A percentile compares a stretch with the other conserved stretches of the same genome.
Evolutionary conservation across 2,113 vertebrate genomes (phyloP).

Genomic region (Nothobranchius furzeri): DNA sequence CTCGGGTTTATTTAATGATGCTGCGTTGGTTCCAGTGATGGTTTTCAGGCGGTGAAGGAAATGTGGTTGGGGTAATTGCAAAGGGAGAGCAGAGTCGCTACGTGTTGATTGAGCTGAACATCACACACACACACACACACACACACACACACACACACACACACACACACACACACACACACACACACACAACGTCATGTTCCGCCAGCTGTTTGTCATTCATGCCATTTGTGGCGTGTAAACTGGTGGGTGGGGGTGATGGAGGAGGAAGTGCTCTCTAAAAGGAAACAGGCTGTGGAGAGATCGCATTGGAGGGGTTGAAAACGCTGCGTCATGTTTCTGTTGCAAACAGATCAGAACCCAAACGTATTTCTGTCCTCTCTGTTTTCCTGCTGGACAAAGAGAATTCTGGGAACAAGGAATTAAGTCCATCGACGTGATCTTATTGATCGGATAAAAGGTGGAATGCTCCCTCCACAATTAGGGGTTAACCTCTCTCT

Average conservation of each 20-base stretch:
- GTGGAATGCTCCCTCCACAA: no score
- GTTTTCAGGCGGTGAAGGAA: constrained; percentile 31
- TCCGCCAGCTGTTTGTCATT: constrained; percentile 8
- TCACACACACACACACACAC: constrained; percentile 38
- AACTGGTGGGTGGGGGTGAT: not conserved
- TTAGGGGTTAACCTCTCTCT: no score
- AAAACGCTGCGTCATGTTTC: no score
- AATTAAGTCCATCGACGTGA: no score
- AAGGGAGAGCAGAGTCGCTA: constrained; percentile 37
- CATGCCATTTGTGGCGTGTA: constrained; percentile 15
- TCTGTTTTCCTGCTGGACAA: no score
- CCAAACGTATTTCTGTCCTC: no score
- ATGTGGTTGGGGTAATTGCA: constrained; percentile 64
- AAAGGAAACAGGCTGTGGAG: no score
- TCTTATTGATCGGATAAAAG: no score
- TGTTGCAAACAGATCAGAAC: no score
- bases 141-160: constrained; percentile 40
- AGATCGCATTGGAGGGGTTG: no score
- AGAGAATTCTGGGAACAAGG: no score
- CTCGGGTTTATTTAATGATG: constrained; percentile 50
- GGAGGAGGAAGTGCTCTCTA: not conserved
- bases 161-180: constrained; percentile 50
- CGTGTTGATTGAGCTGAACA: constrained; percentile 49
- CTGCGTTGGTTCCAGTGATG: constrained; percentile 27
- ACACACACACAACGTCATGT: constrained; percentile 37